phyloP scores from a whole-genome alignment of 2,113 vertebrate genomes.

The Melospiza georgiana region DNA sequence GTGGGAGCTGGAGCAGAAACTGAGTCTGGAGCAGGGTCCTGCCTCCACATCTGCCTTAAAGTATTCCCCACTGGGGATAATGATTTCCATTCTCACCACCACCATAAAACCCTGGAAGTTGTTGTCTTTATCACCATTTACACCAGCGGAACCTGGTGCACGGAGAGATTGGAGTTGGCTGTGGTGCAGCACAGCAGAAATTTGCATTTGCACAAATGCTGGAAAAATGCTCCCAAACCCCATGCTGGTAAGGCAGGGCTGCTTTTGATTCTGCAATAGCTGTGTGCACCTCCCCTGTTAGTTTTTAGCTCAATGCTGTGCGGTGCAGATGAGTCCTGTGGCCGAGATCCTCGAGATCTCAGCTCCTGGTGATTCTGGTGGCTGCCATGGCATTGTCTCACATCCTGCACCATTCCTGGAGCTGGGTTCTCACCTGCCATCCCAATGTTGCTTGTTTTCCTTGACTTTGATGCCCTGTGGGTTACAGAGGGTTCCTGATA shows the following conservation, averaged over 20 bases:
- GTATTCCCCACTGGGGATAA: neutral
- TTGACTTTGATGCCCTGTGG: neutral
- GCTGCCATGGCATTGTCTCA: neutral
- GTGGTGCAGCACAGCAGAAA: neutral
- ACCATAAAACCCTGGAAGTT: neutral
- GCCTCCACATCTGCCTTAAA: neutral
- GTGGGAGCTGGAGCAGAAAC: neutral
- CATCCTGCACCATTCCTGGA: neutral
- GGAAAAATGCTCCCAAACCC: neutral
- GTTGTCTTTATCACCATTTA: neutral
- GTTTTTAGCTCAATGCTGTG: neutral
- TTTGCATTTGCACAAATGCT: fast-evolving
- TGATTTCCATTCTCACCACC: neutral
- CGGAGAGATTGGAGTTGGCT: neutral
- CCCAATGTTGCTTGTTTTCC: neutral
- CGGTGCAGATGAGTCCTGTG: neutral
- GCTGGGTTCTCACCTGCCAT: neutral
- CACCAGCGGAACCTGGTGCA: neutral
- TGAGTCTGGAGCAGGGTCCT: neutral
- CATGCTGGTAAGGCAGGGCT: neutral
- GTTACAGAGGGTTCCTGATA: neutral
- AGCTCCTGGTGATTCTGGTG: neutral
- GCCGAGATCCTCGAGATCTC: neutral
- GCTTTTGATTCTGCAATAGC: neutral
- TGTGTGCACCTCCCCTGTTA: neutral